These are phyloP conservation scores for Pogonognathellus flavescens DNA, from an alignment of 1,140 invertebrate species.

Conservation along the genomic window DNA sequence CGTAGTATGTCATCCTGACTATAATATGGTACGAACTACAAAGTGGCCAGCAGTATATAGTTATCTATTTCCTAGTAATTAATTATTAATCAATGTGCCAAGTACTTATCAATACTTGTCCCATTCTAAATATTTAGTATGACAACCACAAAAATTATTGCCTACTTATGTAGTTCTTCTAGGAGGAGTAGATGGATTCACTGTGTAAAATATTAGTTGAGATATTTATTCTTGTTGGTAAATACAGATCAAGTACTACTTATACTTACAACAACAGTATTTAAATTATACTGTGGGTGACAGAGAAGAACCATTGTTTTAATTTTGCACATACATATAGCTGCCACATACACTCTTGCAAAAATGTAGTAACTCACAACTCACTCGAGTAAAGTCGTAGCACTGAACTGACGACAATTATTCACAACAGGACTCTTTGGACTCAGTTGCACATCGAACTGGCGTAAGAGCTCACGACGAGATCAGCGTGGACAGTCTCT, in stretches of 20 bases:
- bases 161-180: constrained; percentile 7
- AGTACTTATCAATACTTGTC: neutral
- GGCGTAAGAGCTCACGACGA: constrained; percentile 41
- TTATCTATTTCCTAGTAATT: constrained; percentile 14
- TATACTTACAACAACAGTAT: no score
- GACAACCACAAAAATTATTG: neutral
- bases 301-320: no score
- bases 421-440: constrained; percentile 61
- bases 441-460: constrained; percentile 47
- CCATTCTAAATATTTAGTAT: neutral
- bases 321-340: no score
- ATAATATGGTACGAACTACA: neutral
- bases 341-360: no score
- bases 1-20: neutral
- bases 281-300: no score
- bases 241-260: no score
- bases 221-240: neutral
- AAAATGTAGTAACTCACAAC: neutral
- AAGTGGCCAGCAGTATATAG: neutral
- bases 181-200: neutral
- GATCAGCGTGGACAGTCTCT: constrained; percentile 62
- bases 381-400: neutral
- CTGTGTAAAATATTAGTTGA: neutral
- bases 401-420: neutral
- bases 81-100: constrained; percentile 12